A percentile compares a stretch with the other conserved stretches of the same genome.
These are phyloP conservation scores for Automeris io DNA, from an alignment of 2,888 invertebrate genomes.

Conservation along the genomic window DNA sequence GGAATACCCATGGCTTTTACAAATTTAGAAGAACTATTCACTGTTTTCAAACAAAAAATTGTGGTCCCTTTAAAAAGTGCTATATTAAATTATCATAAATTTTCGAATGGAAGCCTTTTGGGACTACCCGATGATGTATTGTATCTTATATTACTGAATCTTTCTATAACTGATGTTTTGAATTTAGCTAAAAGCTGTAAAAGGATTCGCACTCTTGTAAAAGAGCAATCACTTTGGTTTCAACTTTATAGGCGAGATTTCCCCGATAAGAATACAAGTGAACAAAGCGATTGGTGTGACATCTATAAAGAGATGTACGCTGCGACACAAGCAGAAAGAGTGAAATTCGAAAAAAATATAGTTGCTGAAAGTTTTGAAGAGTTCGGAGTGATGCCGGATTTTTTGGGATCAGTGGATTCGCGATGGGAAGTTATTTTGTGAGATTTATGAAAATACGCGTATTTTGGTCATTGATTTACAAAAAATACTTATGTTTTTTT, in stretches of 20 bases:
- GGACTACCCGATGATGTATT: constrained; percentile 33
- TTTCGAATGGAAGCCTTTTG: constrained; percentile 24
- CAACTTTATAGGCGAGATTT: constrained; percentile 35
- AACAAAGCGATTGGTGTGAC: constrained; percentile 20
- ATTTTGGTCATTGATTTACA: too few species aligned
- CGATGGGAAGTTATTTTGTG: constrained; percentile 31
- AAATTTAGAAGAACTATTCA: constrained; percentile 21
- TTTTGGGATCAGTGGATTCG: constrained; percentile 19
- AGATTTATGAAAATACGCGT: constrained; percentile 9
- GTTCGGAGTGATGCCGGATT: constrained; percentile 18
- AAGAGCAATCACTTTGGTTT: constrained; percentile 32
- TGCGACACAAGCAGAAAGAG: constrained; percentile 12
- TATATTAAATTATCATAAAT: constrained; percentile 27
- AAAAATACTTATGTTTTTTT: too few species aligned
- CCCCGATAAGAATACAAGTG: constrained; percentile 17
- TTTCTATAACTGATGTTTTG: constrained; percentile 29
- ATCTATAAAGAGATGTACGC: constrained; percentile 28
- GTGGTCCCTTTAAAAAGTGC: constrained; percentile 28
- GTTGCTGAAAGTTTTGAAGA: constrained; percentile 13
- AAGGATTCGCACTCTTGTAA: constrained; percentile 26
- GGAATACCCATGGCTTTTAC: constrained; percentile 24
- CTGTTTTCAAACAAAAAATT: constrained; percentile 27
- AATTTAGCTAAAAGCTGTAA: constrained; percentile 30
- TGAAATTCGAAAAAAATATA: constrained; percentile 10
- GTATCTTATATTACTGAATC: constrained; percentile 25